Evolutionary conservation across 2,888 invertebrate genomes (phyloP).

Genomic region (Sminthurides aquaticus): DNA sequence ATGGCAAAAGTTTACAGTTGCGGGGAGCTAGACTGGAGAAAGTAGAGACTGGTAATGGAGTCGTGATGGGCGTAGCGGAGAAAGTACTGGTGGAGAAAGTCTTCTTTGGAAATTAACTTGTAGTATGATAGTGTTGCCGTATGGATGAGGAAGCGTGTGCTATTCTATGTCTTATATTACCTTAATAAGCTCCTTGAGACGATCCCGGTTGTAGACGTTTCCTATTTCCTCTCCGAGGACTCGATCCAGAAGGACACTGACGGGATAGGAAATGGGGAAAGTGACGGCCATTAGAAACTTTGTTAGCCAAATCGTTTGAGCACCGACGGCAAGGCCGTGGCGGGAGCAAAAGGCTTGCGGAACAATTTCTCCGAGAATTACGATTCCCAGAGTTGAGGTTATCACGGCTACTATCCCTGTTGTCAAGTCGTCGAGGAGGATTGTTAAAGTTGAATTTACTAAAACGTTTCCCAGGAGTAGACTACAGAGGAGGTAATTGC

Average conservation of each 20-base stretch:
- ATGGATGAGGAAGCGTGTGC: too few species aligned
- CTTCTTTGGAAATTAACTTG: too few species aligned
- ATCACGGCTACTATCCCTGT: conserved; percentile 84
- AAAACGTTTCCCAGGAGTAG: conserved; percentile 70
- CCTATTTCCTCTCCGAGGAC: conserved; percentile 95
- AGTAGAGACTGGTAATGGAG: too few species aligned
- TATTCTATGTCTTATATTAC: too few species aligned
- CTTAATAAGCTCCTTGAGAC: conserved; percentile 89
- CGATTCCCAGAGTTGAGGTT: conserved; percentile 85
- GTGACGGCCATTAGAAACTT: conserved; percentile 89
- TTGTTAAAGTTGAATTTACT: conserved; percentile 95
- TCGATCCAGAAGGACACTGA: conserved; percentile 78
- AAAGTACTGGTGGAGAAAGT: too few species aligned
- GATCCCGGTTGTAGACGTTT: conserved; percentile 89
- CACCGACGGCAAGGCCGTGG: conserved; percentile 90
- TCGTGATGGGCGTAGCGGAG: too few species aligned
- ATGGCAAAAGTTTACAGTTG: too few species aligned
- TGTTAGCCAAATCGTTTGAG: conserved; percentile 75
- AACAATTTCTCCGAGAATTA: conserved; percentile 93
- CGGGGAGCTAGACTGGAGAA: too few species aligned
- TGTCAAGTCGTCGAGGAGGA: conserved; percentile 87
- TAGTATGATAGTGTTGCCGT: too few species aligned
- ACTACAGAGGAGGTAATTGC: conserved; percentile 86
- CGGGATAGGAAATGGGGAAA: conserved; percentile 85
- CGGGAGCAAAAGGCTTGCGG: conserved; percentile 90